Percentiles rank a stretch among this genome's conserved stretches.
phyloP scores from a whole-genome alignment of 2,888 invertebrate species.

The Xylota segnis region DNA sequence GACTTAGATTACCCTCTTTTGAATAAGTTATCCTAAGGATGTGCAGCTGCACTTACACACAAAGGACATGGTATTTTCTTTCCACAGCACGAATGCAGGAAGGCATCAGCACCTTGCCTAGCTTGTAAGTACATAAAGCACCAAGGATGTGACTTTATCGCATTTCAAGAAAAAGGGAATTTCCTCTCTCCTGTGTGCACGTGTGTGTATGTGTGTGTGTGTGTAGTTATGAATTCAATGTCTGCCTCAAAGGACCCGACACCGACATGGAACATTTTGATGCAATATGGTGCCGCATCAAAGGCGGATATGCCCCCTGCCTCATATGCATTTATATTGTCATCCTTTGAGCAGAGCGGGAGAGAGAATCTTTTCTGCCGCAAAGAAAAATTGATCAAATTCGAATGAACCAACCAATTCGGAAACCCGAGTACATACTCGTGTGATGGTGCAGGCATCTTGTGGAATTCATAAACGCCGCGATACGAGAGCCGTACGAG shows the following conservation, averaged over 20 bases:
- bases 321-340: slow-evolving; percentile 77
- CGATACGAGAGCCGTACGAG: too few species aligned
- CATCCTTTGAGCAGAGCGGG: slow-evolving; percentile 56
- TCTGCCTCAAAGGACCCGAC: slow-evolving; percentile 52
- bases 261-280: slow-evolving; percentile 45
- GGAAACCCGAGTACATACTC: too few species aligned
- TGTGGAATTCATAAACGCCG: slow-evolving; percentile 43
- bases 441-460: slow-evolving; percentile 7
- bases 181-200: slow-evolving; percentile 22
- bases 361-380: slow-evolving; percentile 14
- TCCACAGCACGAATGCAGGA: slow-evolving; percentile 35
- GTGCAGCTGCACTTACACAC: slow-evolving; percentile 65
- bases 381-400: slow-evolving; percentile 66
- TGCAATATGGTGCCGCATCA: slow-evolving; percentile 65
- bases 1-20: slow-evolving; percentile 71
- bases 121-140: slow-evolving; percentile 1
- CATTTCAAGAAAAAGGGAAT: slow-evolving; percentile 67
- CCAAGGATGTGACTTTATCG: slow-evolving; percentile 68
- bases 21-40: slow-evolving; percentile 74
- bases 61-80: slow-evolving; percentile 63
- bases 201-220: background rate
- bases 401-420: slow-evolving; percentile 32
- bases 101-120: slow-evolving; percentile 60
- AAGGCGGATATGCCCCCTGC: slow-evolving; percentile 55
- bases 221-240: slow-evolving; percentile 47